Percentiles rank a stretch among this genome's conserved stretches.
Conservation (phyloP, 2,797 vertebrate genomes). For the Anguilla marmorata region DNA sequence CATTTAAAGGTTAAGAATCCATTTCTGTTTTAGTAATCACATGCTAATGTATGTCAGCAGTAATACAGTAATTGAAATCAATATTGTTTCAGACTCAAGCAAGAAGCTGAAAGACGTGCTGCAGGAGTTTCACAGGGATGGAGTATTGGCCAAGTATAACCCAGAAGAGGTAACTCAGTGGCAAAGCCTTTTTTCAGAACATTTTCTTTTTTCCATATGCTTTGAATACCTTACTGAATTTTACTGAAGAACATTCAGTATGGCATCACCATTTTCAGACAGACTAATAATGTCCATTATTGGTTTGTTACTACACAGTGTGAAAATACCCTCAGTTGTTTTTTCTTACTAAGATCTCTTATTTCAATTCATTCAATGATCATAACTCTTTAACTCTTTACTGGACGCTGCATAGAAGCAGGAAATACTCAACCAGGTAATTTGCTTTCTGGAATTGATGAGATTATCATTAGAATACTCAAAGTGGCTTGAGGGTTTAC, state of each 20-base stretch:
- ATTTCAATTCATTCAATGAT: background rate
- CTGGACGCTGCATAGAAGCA: slow-evolving; percentile 80
- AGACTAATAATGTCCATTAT: background rate
- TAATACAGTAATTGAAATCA: background rate
- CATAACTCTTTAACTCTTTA: slow-evolving; percentile 38
- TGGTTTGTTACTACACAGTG: background rate
- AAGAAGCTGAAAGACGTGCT: slow-evolving; percentile 95
- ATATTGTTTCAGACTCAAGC: slow-evolving; percentile 81
- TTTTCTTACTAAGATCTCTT: background rate
- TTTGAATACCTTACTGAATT: background rate
- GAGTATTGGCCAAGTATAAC: slow-evolving; percentile 91
- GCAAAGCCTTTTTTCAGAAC: background rate
- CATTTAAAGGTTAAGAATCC: too few relatives aligned
- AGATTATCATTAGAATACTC: background rate
- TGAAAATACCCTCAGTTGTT: background rate
- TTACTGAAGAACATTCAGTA: background rate
- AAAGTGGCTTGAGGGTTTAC: background rate
- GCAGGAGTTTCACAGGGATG: slow-evolving; percentile 91
- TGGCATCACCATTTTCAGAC: background rate
- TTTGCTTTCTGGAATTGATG: background rate
- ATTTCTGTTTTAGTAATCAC: background rate
- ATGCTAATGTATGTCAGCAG: background rate
- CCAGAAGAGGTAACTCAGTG: slow-evolving; percentile 82
- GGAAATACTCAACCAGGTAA: slow-evolving; percentile 92
- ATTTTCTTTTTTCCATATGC: background rate